Conservation (phyloP, 2,113 vertebrate genomes). For the pig (Sus scrofa) region T2T-Sscrofa CM000829.6:14253001-14253500, state of each 20-base stretch:
- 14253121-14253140: slow-evolving; percentile 48
- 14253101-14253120: slow-evolving; percentile 51
- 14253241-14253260: slow-evolving; percentile 70
- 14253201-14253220: slow-evolving; percentile 79
- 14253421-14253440: slow-evolving; percentile 39
- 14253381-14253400: slow-evolving; percentile 42
- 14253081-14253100: slow-evolving; percentile 57
- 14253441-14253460: slow-evolving; percentile 60
- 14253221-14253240: slow-evolving; percentile 76
- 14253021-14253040: slow-evolving; percentile 48
- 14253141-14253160: not conserved
- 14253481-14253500: slow-evolving; percentile 58
- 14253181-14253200: slow-evolving; percentile 49
- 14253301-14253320: slow-evolving; percentile 61
- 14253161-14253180: not conserved
- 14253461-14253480: slow-evolving; percentile 65
- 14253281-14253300: slow-evolving; percentile 30
- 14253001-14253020: slow-evolving; percentile 69
- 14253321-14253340: slow-evolving; percentile 43
- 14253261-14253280: slow-evolving; percentile 63
- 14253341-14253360: slow-evolving; percentile 60
- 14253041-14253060: slow-evolving; percentile 54
- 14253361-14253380: slow-evolving; percentile 58
- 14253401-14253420: slow-evolving; percentile 71
- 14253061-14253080: slow-evolving; percentile 53